Evolutionary conservation across 2,888 invertebrate genomes (phyloP).

Genomic region (Caenorhabditis imperialis): DNA sequence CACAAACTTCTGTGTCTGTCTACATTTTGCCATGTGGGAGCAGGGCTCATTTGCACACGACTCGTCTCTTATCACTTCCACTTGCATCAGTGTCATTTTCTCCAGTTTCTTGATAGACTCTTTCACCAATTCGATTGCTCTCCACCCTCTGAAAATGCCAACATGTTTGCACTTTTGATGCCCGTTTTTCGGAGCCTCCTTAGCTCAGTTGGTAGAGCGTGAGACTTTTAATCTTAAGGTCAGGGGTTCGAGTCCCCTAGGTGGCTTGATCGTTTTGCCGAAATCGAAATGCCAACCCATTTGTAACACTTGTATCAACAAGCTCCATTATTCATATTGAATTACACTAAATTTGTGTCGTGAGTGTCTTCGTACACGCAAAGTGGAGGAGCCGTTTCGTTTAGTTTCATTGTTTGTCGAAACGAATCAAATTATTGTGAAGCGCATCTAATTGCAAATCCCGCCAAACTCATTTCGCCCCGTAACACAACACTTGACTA

Average conservation of each 20-base stretch:
- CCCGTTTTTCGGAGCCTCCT: conserved; percentile 55
- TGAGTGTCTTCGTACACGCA: conserved; percentile 21
- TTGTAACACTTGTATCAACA: conserved; percentile 18
- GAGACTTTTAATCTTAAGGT: conserved; percentile 71
- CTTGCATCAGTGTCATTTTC: conserved; percentile 59
- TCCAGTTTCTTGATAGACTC: conserved; percentile 60
- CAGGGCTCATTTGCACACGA: conserved; percentile 75
- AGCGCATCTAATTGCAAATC: conserved; percentile 48
- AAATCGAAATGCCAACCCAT: conserved; percentile 21
- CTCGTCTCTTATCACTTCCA: conserved; percentile 67
- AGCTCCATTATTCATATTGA: conserved; percentile 35
- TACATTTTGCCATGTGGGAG: conserved; percentile 74
- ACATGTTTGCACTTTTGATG: no score
- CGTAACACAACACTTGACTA: conserved; percentile 54
- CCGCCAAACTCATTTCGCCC: conserved; percentile 29
- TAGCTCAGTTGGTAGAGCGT: conserved; percentile 73
- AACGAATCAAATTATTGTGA: conserved; percentile 47
- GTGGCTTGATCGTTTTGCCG: no score
- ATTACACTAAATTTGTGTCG: conserved; percentile 31
- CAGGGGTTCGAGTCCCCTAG: conserved; percentile 68
- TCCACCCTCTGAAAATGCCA: conserved; percentile 66
- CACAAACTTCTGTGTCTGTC: conserved; percentile 72
- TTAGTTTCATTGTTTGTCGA: conserved; percentile 41
- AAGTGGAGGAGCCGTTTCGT: conserved; percentile 7
- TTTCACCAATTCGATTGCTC: conserved; percentile 63